These are phyloP conservation scores for Zygothrica quintamaculata DNA, from an alignment of 2,888 invertebrate genomes.

Conservation along the genomic window DNA sequence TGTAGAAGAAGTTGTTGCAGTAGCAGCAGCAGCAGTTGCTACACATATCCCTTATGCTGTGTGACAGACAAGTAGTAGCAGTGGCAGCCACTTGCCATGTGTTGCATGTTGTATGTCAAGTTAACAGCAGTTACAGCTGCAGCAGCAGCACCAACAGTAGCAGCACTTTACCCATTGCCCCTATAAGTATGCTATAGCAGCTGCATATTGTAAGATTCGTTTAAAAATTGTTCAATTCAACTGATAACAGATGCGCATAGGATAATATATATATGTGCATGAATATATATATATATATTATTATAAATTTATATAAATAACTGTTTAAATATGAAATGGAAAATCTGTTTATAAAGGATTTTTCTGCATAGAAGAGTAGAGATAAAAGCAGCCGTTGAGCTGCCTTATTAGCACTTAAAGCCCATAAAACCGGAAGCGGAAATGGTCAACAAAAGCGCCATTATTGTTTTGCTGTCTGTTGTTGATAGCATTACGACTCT, in stretches of 20 bases:
- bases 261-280: conserved; percentile 52
- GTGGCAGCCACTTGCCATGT: conserved; percentile 39
- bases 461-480: conserved; percentile 74
- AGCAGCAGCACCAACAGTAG: conserved; percentile 9
- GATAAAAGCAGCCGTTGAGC: conserved; percentile 36
- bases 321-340: background rate
- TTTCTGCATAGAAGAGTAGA: no score
- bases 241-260: conserved; percentile 13
- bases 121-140: conserved; percentile 29
- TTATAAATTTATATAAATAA: no score
- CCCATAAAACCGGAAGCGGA: conserved; percentile 75
- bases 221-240: conserved; percentile 35
- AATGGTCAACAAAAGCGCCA: conserved; percentile 78
- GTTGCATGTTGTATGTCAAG: conserved; percentile 48
- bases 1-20: conserved; percentile 34
- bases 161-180: conserved; percentile 26
- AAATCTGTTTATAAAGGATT: no score
- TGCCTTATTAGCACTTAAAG: conserved; percentile 76
- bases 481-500: conserved; percentile 56
- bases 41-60: conserved; percentile 44
- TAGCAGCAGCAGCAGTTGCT: conserved; percentile 18
- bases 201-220: conserved; percentile 38
- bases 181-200: conserved; percentile 55
- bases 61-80: conserved; percentile 39
- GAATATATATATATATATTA: no score